Percentiles rank a stretch among this genome's conserved stretches.
phyloP scores from a whole-genome alignment of 2,797 vertebrate genomes.

The Danio jaintianensis region DNA sequence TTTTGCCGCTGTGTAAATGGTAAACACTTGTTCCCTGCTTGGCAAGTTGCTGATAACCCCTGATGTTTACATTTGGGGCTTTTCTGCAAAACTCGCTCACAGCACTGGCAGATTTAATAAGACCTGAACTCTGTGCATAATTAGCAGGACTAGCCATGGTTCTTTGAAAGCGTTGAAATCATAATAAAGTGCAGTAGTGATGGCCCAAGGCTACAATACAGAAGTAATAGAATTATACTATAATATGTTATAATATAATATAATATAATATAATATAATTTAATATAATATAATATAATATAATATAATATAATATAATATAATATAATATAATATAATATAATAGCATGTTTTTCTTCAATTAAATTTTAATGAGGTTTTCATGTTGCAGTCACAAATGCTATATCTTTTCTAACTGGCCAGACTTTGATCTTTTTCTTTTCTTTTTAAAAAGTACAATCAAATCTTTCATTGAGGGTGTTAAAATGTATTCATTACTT shows the following conservation, averaged over 20 bases:
- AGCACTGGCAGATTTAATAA: constrained; percentile 14
- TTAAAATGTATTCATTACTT: too few relatives aligned
- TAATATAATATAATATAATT: background rate
- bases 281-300: background rate
- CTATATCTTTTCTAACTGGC: too few relatives aligned
- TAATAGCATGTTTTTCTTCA: background rate
- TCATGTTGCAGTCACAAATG: too few relatives aligned
- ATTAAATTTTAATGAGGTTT: too few relatives aligned
- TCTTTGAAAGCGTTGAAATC: constrained; percentile 9
- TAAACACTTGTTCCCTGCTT: constrained; percentile 28
- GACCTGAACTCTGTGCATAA: constrained; percentile 23
- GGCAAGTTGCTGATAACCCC: constrained; percentile 21
- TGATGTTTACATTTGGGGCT: background rate
- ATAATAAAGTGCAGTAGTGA: background rate
- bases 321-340: too few relatives aligned
- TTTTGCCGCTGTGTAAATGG: background rate
- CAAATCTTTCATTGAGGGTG: too few relatives aligned
- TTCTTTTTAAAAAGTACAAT: too few relatives aligned
- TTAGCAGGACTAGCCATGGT: background rate
- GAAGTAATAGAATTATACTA: background rate
- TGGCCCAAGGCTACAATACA: background rate
- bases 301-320: too few relatives aligned
- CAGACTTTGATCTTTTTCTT: too few relatives aligned
- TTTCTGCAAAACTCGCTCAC: background rate
- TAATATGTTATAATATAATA: background rate